phyloP scores from a whole-genome alignment of 2,113 vertebrate species.

The Chaetorhynchus papuensis region DNA sequence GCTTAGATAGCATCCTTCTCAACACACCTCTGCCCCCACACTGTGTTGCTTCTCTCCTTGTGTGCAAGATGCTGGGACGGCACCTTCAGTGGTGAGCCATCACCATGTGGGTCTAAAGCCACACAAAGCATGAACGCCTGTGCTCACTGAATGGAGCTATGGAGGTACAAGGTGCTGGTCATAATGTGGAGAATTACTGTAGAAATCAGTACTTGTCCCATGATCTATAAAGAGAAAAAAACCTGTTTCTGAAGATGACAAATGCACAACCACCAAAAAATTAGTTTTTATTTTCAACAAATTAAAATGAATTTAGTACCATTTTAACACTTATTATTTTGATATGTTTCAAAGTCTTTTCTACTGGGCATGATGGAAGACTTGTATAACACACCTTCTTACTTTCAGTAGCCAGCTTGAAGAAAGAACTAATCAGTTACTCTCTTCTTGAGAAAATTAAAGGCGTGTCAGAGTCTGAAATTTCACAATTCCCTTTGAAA shows the following conservation, averaged over 20 bases:
- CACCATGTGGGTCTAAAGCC: background rate
- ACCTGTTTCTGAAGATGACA: background rate
- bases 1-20: background rate
- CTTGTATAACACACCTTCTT: background rate
- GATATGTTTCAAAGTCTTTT: background rate
- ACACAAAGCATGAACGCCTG: fast-evolving
- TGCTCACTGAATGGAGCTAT: background rate
- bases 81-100: background rate
- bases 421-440: background rate
- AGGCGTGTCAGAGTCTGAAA: background rate
- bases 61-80: no score
- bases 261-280: background rate
- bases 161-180: background rate
- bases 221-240: no score
- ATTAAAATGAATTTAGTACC: background rate
- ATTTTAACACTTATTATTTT: background rate
- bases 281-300: background rate
- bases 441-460: background rate
- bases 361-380: background rate
- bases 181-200: background rate
- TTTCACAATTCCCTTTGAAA: background rate
- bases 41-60: background rate
- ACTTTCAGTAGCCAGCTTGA: background rate
- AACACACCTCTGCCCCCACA: background rate
- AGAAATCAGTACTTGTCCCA: background rate